phyloP scores from a whole-genome alignment of 2,113 vertebrate genomes.

The Phaethon lepturus region DNA sequence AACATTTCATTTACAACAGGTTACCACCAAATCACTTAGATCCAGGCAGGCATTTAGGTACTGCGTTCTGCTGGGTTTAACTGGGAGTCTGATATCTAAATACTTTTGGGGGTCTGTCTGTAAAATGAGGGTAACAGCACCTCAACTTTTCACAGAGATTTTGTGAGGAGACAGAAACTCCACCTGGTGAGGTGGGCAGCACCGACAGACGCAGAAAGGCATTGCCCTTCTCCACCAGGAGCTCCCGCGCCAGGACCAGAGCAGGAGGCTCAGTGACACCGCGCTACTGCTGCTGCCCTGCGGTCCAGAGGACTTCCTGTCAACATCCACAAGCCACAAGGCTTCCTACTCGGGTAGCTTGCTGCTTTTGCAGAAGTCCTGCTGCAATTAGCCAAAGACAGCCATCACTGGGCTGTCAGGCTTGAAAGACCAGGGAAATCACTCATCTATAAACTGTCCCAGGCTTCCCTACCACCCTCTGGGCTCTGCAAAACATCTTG shows the following conservation, averaged over 20 bases:
- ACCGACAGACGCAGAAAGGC: not conserved
- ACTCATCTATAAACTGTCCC: not conserved
- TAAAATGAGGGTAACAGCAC: not conserved
- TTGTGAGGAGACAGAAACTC: not conserved
- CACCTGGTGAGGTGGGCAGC: not conserved
- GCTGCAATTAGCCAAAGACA: not conserved
- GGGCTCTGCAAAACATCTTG: not conserved
- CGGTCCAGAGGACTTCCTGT: not conserved
- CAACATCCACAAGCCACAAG: not conserved
- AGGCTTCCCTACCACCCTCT: not conserved
- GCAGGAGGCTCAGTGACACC: not conserved
- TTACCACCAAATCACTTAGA: not conserved
- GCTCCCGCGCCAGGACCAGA: not conserved
- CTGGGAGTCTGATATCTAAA: not conserved
- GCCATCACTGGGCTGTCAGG: not conserved
- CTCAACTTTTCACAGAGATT: not conserved
- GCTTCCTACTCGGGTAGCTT: accelerated
- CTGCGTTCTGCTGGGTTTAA: not conserved
- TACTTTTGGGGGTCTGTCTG: not conserved
- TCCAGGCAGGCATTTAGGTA: not conserved
- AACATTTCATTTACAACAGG: not conserved
- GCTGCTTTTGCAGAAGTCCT: not conserved
- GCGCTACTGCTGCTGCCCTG: accelerated
- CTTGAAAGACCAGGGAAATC: not conserved
- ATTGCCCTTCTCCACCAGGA: not conserved